Percentiles rank a stretch among this genome's conserved stretches.
Conservation (phyloP, 1,140 invertebrate genomes). For the Notospermus geniculatus region DNA sequence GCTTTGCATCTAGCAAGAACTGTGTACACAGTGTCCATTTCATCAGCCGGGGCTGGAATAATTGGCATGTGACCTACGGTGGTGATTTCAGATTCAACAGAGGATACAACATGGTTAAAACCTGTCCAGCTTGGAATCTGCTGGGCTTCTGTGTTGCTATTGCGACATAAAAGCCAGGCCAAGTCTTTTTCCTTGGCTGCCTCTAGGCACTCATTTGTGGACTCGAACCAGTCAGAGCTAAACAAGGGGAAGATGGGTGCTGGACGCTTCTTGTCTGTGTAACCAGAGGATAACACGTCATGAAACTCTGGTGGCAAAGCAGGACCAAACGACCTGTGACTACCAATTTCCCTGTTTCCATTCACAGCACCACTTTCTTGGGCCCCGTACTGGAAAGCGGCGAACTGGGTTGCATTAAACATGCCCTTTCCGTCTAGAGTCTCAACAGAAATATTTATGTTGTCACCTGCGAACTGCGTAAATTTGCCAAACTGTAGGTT, state of each 20-base stretch:
- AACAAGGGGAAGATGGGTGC: too few relatives aligned
- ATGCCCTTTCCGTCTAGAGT: conserved; percentile 16
- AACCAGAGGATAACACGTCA: too few relatives aligned
- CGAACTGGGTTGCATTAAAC: conserved; percentile 12
- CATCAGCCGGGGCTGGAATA: conserved; percentile 15
- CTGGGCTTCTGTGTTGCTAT: background rate
- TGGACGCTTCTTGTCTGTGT: too few relatives aligned
- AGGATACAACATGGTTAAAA: background rate
- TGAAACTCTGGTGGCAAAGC: background rate
- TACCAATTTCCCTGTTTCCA: background rate
- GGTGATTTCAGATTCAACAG: background rate
- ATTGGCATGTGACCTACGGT: conserved; percentile 13
- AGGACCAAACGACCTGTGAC: background rate
- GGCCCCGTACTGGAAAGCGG: background rate
- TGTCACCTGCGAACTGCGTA: conserved; percentile 1
- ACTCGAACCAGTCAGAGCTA: too few relatives aligned
- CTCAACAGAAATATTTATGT: conserved; percentile 16
- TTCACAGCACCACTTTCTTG: background rate
- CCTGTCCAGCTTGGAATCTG: background rate
- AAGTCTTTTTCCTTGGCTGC: too few relatives aligned
- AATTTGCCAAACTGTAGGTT: background rate
- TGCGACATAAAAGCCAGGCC: too few relatives aligned
- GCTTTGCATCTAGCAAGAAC: background rate
- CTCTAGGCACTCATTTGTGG: too few relatives aligned
- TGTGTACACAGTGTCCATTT: conserved; percentile 11